These are phyloP conservation scores for Epicauta chinensis DNA, from an alignment of 1,140 invertebrate genomes.

Conservation along the genomic window DNA sequence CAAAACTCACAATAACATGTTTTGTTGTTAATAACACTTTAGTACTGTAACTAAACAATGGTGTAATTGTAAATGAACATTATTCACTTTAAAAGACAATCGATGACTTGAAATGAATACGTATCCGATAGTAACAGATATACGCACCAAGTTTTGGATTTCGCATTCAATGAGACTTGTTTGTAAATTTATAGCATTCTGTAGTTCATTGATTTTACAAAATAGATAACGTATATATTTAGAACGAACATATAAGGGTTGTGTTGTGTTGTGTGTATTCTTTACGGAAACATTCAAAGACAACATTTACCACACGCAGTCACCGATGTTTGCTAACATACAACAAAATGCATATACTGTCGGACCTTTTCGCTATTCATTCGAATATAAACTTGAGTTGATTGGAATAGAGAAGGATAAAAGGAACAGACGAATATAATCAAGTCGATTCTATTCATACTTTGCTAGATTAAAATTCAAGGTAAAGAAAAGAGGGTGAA, in stretches of 20 bases:
- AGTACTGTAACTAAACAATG: conserved; percentile 12
- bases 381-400: too few species aligned
- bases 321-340: too few species aligned
- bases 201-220: conserved; percentile 27
- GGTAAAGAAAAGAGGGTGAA: too few species aligned
- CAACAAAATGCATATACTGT: too few species aligned
- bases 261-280: too few species aligned
- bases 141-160: conserved; percentile 2
- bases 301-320: too few species aligned
- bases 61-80: conserved; percentile 17
- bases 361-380: too few species aligned
- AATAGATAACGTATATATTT: conserved; percentile 23
- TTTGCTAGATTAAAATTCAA: too few species aligned
- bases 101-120: conserved; percentile 21
- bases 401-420: too few species aligned
- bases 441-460: too few species aligned
- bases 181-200: conserved; percentile 25
- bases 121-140: neutral
- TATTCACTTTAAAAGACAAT: conserved; percentile 10
- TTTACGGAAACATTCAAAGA: too few species aligned
- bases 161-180: conserved; percentile 23
- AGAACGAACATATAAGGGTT: conserved; percentile 19
- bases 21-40: conserved; percentile 17
- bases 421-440: too few species aligned
- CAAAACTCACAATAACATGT: neutral